Percentiles rank a stretch among this genome's conserved stretches.
Evolutionary conservation across 35 echinoderm and acorn worm species (phyloP).

Genomic region (Amphiura filiformis): DNA sequence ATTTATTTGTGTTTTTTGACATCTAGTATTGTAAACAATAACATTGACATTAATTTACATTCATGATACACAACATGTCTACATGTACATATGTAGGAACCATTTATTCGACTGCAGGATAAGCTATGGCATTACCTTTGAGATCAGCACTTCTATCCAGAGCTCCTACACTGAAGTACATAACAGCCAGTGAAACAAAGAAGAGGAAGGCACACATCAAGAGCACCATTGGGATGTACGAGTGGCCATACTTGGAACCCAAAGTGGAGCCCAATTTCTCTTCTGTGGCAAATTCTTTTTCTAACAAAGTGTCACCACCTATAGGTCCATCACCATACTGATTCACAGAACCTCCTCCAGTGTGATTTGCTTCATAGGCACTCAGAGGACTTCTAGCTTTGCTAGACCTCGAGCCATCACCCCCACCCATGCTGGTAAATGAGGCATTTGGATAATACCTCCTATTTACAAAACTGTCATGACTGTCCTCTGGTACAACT

Average conservation of each 20-base stretch:
- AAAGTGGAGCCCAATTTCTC: constrained; percentile 23
- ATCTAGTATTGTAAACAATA: too few relatives aligned
- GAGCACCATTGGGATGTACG: constrained; percentile 25
- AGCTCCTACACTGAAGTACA: constrained; percentile 25
- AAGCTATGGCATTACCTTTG: neutral
- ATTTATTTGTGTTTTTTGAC: too few relatives aligned
- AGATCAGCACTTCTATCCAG: neutral
- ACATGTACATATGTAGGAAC: too few relatives aligned
- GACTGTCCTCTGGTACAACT: neutral
- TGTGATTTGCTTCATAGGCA: neutral
- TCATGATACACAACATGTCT: too few relatives aligned
- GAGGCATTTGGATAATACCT: too few relatives aligned
- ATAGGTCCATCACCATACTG: neutral
- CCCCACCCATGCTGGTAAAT: too few relatives aligned
- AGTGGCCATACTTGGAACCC: constrained; percentile 26
- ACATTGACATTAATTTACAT: too few relatives aligned
- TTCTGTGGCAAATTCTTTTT: constrained; percentile 32
- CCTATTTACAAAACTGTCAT: neutral
- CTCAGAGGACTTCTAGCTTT: too few relatives aligned
- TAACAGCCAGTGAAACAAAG: neutral
- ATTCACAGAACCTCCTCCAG: too few relatives aligned
- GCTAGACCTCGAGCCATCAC: too few relatives aligned
- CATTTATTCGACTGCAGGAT: too few relatives aligned
- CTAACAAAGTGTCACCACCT: neutral
- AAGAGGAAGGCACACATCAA: constrained; percentile 36